Percentiles rank a stretch among this genome's conserved stretches.
Conservation (phyloP, 92 coral and sea anemone genomes). For the Phenganax subtilis region DNA sequence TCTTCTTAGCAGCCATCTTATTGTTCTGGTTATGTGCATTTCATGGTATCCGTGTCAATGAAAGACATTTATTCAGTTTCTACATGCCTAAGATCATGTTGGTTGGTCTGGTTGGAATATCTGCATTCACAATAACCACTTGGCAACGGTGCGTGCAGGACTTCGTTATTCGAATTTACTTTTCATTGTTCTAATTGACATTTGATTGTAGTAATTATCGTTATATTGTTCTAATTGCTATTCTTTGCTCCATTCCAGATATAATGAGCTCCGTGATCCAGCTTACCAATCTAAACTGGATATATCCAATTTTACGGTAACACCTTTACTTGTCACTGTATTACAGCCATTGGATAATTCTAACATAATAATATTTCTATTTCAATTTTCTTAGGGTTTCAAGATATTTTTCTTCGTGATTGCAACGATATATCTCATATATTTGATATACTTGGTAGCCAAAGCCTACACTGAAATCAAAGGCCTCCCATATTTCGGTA, state of each 20-base stretch:
- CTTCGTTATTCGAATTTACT: not conserved
- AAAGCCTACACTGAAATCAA: constrained; percentile 90
- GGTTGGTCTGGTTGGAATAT: constrained; percentile 86
- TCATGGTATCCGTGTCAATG: constrained; percentile 96
- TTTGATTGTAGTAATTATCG: too few species aligned
- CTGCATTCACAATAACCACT: constrained; percentile 87
- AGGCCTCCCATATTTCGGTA: constrained; percentile 96
- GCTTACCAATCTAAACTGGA: constrained; percentile 97
- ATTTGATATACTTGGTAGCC: constrained; percentile 73
- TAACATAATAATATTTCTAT: not conserved
- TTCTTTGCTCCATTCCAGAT: constrained; percentile 45
- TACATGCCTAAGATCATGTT: constrained; percentile 82
- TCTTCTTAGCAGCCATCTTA: constrained; percentile 77
- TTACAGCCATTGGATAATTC: not conserved
- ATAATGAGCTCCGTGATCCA: constrained; percentile 91
- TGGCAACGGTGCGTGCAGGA: constrained; percentile 88
- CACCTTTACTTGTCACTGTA: not conserved
- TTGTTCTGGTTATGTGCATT: constrained; percentile 98
- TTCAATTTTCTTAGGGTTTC: constrained; percentile 58
- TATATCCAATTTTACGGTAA: constrained; percentile 93
- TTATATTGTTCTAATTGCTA: too few species aligned
- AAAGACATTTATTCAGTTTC: constrained; percentile 67
- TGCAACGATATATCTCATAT: constrained; percentile 74
- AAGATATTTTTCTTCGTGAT: constrained; percentile 94
- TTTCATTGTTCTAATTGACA: too few species aligned